Evolutionary conservation across 2,888 invertebrate species (phyloP).

Genomic region (Geotrupes spiniger): DNA sequence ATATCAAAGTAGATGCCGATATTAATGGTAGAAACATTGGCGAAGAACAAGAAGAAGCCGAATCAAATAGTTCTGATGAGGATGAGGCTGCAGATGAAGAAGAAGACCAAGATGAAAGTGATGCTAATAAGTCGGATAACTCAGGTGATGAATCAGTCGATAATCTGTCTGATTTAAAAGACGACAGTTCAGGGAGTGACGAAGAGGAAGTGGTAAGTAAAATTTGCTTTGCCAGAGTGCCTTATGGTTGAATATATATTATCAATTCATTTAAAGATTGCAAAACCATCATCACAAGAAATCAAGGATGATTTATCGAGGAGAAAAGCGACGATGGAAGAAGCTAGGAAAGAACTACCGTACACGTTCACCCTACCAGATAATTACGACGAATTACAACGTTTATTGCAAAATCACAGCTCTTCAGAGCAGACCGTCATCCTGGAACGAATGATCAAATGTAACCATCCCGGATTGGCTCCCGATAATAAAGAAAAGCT

Average conservation of each 20-base stretch:
- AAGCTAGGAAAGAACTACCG: conserved; percentile 58
- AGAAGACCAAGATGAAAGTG: conserved; percentile 32
- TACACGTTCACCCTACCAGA: conserved; percentile 60
- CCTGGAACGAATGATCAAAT: conserved; percentile 80
- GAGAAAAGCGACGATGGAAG: conserved; percentile 54
- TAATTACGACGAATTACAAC: conserved; percentile 61
- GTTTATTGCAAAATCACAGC: conserved; percentile 60
- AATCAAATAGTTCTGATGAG: conserved; percentile 42
- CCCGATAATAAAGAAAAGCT: conserved; percentile 77
- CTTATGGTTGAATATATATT: too few species aligned
- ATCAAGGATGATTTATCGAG: conserved; percentile 44
- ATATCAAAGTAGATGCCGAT: conserved; percentile 44
- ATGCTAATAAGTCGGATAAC: conserved; percentile 22
- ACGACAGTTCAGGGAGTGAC: conserved; percentile 22
- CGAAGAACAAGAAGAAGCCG: conserved; percentile 33
- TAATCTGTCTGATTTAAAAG: conserved; percentile 26
- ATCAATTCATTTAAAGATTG: too few species aligned
- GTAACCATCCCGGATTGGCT: conserved; percentile 78
- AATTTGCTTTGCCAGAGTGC: too few species aligned
- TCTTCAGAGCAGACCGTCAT: conserved; percentile 67
- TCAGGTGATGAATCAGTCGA: conserved; percentile 30
- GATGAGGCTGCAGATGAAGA: conserved; percentile 33
- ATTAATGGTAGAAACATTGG: conserved; percentile 36
- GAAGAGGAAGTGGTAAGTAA: conserved; percentile 20
- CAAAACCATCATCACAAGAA: conserved; percentile 23